These are phyloP conservation scores for Tychaedon coryphoeus DNA, from an alignment of 2,113 vertebrate genomes.

Conservation along the genomic window DNA sequence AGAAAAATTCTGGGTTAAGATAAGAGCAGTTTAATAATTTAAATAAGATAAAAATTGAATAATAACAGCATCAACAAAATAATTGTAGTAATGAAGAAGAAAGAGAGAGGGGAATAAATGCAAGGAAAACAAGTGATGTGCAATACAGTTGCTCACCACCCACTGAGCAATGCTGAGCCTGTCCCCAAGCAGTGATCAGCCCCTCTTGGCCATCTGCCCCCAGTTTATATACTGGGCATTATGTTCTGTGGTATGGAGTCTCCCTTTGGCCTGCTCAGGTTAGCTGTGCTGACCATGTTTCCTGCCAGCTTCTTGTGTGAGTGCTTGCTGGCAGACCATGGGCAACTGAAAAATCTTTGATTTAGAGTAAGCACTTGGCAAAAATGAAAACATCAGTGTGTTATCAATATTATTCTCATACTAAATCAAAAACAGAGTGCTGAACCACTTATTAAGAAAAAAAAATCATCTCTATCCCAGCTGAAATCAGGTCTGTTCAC, in stretches of 20 bases:
- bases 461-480: neutral
- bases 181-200: neutral
- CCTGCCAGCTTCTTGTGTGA: fast-evolving
- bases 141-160: fast-evolving
- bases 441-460: neutral
- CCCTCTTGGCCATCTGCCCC: neutral
- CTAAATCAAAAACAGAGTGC: neutral
- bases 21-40: neutral
- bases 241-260: neutral
- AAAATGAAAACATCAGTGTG: neutral
- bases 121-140: fast-evolving
- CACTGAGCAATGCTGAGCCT: neutral
- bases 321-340: neutral
- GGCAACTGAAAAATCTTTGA: neutral
- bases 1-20: neutral
- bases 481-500: neutral
- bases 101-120: neutral
- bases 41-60: neutral
- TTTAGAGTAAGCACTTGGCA: neutral
- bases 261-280: neutral
- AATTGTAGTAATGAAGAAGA: neutral
- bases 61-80: neutral
- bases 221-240: neutral
- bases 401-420: neutral
- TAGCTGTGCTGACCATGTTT: fast-evolving